Conservation (phyloP, 1,140 invertebrate species). For the Drosophila sp. region DNA sequence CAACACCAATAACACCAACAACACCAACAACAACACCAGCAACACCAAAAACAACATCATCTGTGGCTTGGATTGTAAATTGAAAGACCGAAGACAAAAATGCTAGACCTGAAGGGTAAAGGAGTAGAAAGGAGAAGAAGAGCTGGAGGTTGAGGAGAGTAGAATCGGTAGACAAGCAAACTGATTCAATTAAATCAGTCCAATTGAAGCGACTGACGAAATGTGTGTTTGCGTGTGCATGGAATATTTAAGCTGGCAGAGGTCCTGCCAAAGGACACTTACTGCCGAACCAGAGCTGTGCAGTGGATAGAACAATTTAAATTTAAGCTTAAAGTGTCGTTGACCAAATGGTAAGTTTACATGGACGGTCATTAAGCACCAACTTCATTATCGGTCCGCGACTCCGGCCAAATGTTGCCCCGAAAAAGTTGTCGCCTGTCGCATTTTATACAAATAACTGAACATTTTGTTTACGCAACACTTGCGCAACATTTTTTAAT, state of each 20-base stretch:
- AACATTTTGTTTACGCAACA: conserved; percentile 80
- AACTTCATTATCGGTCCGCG: conserved; percentile 63
- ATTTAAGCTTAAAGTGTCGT: conserved; percentile 64
- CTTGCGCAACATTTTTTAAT: conserved; percentile 77
- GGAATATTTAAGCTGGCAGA: conserved; percentile 74
- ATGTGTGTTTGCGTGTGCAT: conserved; percentile 63
- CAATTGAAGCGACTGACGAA: conserved; percentile 79
- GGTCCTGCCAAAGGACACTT: conserved; percentile 32
- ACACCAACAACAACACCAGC: conserved; percentile 28
- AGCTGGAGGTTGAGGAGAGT: not conserved
- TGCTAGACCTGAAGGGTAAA: conserved; percentile 13
- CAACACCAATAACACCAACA: conserved; percentile 27
- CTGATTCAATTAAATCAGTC: conserved; percentile 83
- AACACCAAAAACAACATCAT: conserved; percentile 42
- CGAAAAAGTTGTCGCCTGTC: conserved; percentile 59
- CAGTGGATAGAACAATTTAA: conserved; percentile 69
- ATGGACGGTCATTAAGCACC: conserved; percentile 35
- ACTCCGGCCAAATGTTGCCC: conserved; percentile 66
- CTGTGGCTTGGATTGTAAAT: conserved; percentile 66
- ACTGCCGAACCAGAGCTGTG: conserved; percentile 34
- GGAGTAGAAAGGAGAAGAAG: not conserved
- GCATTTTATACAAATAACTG: conserved; percentile 80
- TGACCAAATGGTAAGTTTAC: not conserved
- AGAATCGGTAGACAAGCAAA: conserved; percentile 58
- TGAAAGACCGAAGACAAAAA: conserved; percentile 70